Evolutionary conservation across 2,888 invertebrate genomes (phyloP).

Genomic region (Syrista parreyssii): DNA sequence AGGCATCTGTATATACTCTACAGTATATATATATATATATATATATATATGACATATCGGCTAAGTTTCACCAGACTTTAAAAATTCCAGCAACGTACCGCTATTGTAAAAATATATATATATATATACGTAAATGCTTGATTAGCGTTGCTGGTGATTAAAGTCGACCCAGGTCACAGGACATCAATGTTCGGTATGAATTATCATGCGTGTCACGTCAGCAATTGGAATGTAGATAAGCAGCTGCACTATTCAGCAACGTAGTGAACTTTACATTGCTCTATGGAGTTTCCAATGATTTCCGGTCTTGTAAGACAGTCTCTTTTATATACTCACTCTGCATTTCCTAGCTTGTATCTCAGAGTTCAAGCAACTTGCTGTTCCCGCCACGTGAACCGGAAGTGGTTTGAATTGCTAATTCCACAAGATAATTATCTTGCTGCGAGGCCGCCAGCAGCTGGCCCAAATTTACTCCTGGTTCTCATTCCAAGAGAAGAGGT

Average conservation of each 20-base stretch:
- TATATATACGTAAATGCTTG: not conserved
- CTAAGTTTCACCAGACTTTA: not conserved
- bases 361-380: conserved; percentile 50
- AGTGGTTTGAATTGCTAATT: conserved; percentile 62
- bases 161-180: not conserved
- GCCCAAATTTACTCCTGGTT: conserved; percentile 46
- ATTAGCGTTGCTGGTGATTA: not conserved
- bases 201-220: not conserved
- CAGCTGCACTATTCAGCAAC: not conserved
- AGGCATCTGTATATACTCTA: not conserved
- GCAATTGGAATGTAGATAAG: not conserved
- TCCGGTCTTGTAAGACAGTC: not conserved
- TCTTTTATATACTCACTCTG: not conserved
- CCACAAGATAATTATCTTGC: conserved; percentile 44
- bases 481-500: not conserved
- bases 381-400: conserved; percentile 44
- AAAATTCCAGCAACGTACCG: not conserved
- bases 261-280: not conserved
- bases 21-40: not conserved
- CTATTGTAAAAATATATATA: not conserved
- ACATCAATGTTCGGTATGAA: not conserved
- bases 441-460: conserved; percentile 37
- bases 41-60: not conserved
- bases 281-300: not conserved
- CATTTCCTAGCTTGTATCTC: not conserved